Conservation (phyloP, 2,888 invertebrate species). For the Maniola hyperantus region DNA sequence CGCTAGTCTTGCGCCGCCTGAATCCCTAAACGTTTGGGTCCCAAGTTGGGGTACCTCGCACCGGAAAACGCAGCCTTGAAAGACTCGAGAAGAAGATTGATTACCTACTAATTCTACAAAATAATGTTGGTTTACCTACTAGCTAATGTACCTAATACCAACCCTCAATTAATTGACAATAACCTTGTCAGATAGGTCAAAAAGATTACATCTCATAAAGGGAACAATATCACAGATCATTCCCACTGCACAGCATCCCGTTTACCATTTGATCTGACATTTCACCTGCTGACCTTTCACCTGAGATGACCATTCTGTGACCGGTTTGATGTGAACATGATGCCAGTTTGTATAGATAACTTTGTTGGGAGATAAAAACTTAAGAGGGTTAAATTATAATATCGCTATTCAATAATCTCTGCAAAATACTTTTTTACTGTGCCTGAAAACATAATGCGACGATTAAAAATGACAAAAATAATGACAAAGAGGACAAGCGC, state of each 20-base stretch:
- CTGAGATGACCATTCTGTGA: constrained; percentile 31
- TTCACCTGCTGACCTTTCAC: constrained; percentile 42
- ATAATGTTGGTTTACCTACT: too few species aligned
- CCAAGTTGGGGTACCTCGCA: too few species aligned
- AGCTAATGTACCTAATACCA: too few species aligned
- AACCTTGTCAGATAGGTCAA: constrained; percentile 7
- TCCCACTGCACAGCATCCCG: constrained; percentile 27
- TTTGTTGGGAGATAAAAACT: neutral
- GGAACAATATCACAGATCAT: constrained; percentile 6
- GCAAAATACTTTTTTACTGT: too few species aligned
- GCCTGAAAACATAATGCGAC: too few species aligned
- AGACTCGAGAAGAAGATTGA: too few species aligned
- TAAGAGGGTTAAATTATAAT: neutral
- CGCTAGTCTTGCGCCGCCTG: too few species aligned
- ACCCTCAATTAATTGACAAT: neutral
- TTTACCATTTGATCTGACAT: constrained; percentile 32
- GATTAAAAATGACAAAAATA: too few species aligned
- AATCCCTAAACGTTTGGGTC: neutral
- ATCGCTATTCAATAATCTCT: too few species aligned
- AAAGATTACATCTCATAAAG: neutral
- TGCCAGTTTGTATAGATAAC: neutral
- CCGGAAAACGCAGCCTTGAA: too few species aligned
- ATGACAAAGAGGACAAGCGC: too few species aligned
- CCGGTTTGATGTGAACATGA: neutral
- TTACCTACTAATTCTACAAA: too few species aligned